Conservation (phyloP, 2,888 invertebrate species). For the Paralinhomoeus sp. region DNA sequence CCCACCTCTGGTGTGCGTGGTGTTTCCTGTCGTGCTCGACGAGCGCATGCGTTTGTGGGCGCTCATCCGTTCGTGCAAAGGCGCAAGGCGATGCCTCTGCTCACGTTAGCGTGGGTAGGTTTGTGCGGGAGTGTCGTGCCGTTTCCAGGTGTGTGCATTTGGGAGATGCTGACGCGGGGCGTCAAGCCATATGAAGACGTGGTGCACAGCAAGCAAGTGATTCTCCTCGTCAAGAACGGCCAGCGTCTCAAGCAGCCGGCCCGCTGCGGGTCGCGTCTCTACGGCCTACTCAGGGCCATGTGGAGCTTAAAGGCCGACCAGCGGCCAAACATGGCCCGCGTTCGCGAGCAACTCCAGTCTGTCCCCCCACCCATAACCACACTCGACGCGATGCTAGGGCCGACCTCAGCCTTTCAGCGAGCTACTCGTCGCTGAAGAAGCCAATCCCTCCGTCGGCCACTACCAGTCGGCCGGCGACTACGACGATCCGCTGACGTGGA, state of each 20-base stretch:
- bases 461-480: too few species aligned
- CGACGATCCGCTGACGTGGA: too few species aligned
- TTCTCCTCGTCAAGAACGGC: conserved; percentile 71
- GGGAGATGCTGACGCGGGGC: conserved; percentile 94
- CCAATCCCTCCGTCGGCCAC: background rate
- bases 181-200: conserved; percentile 88
- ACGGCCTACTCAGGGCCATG: conserved; percentile 59
- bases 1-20: too few species aligned
- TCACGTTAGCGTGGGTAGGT: too few species aligned
- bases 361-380: conserved; percentile 6
- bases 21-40: too few species aligned
- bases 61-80: too few species aligned
- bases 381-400: too few species aligned
- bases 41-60: too few species aligned
- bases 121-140: too few species aligned
- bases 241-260: conserved; percentile 63
- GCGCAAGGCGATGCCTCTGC: too few species aligned
- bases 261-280: conserved; percentile 43
- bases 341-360: conserved; percentile 55
- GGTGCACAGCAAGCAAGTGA: conserved; percentile 86
- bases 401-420: conserved; percentile 1
- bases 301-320: conserved; percentile 91
- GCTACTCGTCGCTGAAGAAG: background rate
- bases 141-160: conserved; percentile 81
- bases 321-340: conserved; percentile 64